These are phyloP conservation scores for Cebus imitator DNA, from an alignment of 2,113 vertebrate genomes.

Conservation along the genomic window DNA sequence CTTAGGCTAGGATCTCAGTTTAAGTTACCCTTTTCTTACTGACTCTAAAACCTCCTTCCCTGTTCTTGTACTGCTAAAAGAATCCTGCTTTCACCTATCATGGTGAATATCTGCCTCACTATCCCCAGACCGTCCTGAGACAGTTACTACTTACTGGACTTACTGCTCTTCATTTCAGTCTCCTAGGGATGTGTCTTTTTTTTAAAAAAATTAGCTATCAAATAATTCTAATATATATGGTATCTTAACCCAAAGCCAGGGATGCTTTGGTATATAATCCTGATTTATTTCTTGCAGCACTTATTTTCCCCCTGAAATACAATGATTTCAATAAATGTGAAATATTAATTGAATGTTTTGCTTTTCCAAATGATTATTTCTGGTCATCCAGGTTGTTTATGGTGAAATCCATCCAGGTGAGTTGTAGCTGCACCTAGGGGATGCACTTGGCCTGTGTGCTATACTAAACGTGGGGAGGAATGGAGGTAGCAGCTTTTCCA, in stretches of 20 bases:
- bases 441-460: not conserved
- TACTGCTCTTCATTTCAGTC: not conserved
- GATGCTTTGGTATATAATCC: not conserved
- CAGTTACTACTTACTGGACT: not conserved
- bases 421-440: no score
- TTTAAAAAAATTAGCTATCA: not conserved
- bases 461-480: no score
- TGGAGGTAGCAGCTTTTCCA: not conserved
- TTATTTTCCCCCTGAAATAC: not conserved
- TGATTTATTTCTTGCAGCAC: not conserved
- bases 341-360: not conserved
- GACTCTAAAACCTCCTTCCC: not conserved
- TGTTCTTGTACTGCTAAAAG: no score
- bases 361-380: not conserved
- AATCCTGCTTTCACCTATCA: not conserved
- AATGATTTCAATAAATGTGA: not conserved
- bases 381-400: not conserved
- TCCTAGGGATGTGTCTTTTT: not conserved
- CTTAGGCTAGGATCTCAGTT: not conserved
- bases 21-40: not conserved
- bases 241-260: not conserved
- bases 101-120: no score
- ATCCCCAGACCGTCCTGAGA: no score
- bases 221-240: not conserved
- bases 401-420: not conserved